phyloP scores from a whole-genome alignment of 2,113 vertebrate genomes.

The Pachypanchax playfairii region DNA sequence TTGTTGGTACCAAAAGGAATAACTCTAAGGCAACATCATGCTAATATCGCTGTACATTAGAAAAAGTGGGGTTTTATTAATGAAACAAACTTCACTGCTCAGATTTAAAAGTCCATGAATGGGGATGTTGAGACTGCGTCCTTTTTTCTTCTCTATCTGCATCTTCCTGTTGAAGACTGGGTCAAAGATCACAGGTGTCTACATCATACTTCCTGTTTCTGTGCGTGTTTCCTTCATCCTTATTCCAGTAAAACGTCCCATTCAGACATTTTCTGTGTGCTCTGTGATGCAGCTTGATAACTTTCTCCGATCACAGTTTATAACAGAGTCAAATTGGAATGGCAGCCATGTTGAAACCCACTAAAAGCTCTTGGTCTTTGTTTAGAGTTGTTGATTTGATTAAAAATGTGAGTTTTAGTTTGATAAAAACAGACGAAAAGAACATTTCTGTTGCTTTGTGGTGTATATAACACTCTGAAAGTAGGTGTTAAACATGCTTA shows the following conservation, averaged over 20 bases:
- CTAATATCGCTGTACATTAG: too few species aligned
- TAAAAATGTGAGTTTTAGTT: too few species aligned
- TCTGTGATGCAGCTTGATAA: background rate
- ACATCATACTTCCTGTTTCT: constrained; percentile 69
- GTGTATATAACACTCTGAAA: constrained; percentile 7
- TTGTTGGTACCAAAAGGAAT: too few species aligned
- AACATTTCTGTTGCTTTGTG: constrained; percentile 4
- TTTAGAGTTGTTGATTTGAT: too few species aligned
- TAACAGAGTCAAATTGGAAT: background rate
- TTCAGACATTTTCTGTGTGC: background rate
- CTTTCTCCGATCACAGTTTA: constrained; percentile 2
- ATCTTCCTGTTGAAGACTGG: constrained; percentile 75
- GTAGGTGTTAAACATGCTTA: constrained; percentile 12
- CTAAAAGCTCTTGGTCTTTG: background rate
- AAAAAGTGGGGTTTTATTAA: background rate
- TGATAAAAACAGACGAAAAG: too few species aligned
- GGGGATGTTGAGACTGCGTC: constrained; percentile 27
- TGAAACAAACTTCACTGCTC: background rate
- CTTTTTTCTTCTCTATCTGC: constrained; percentile 66
- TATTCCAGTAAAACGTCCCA: constrained; percentile 56
- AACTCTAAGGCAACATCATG: too few species aligned
- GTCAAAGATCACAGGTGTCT: constrained; percentile 80
- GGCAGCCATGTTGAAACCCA: background rate
- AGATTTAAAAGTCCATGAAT: background rate
- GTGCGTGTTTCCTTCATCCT: constrained; percentile 66